Evolutionary conservation across 2,888 invertebrate species (phyloP).

Genomic region (Peribatodes rhomboidaria): DNA sequence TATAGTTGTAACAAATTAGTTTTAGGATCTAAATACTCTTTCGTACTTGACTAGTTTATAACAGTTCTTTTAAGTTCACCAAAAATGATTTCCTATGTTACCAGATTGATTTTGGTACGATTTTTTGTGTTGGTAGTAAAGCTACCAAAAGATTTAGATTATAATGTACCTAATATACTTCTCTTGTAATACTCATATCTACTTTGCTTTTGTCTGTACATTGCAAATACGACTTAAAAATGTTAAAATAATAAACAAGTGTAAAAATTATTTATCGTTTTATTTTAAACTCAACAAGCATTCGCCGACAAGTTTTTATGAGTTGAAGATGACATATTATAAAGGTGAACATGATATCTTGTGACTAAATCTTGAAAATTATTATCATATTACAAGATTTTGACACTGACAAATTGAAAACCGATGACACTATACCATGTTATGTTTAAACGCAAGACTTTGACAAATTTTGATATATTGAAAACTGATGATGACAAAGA

Average conservation of each 20-base stretch:
- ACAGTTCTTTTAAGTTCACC: slow-evolving; percentile 75
- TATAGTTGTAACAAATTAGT: slow-evolving; percentile 79
- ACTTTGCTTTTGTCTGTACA: slow-evolving; percentile 80
- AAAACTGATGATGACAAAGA: slow-evolving; percentile 9
- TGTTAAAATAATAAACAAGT: slow-evolving; percentile 74
- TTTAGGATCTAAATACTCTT: slow-evolving; percentile 79
- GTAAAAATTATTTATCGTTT: slow-evolving; percentile 51
- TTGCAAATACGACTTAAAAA: slow-evolving; percentile 82
- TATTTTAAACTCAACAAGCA: not conserved
- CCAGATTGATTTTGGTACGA: slow-evolving; percentile 69
- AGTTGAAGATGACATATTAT: not conserved
- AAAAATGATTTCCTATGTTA: slow-evolving; percentile 80
- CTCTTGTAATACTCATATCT: slow-evolving; percentile 72
- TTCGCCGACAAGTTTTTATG: not conserved
- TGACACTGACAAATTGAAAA: not conserved
- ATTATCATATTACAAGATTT: not conserved
- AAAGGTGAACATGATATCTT: not conserved
- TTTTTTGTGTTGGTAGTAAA: slow-evolving; percentile 60
- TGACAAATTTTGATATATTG: not conserved
- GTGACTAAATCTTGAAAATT: not conserved
- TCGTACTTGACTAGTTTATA: slow-evolving; percentile 74
- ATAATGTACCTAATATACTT: slow-evolving; percentile 52
- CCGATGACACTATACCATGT: too few relatives aligned
- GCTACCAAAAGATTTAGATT: slow-evolving; percentile 70
- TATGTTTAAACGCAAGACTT: not conserved